phyloP scores from a whole-genome alignment of 1,140 invertebrate species.

The Tetranychus urticae region DNA sequence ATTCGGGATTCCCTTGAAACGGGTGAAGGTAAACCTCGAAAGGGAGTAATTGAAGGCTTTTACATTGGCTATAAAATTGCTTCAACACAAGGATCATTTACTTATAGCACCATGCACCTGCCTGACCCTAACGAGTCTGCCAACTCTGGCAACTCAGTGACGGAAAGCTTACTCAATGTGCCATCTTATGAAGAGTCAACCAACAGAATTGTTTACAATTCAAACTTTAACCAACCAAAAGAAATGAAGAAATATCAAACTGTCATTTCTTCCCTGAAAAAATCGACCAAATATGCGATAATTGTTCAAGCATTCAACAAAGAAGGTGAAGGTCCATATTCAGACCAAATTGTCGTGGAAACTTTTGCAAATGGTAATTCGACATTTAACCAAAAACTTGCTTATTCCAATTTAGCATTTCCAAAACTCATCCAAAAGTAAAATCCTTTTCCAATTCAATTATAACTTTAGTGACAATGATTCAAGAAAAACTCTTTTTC shows the following conservation, averaged over 20 bases:
- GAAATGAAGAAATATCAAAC: conserved; percentile 3
- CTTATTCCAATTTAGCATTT: neutral
- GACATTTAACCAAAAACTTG: neutral
- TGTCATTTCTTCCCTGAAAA: conserved; percentile 13
- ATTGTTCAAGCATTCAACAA: conserved; percentile 22
- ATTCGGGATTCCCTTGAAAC: neutral
- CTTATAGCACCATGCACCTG: conserved; percentile 1
- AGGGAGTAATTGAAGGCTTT: conserved; percentile 26
- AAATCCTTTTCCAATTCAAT: neutral
- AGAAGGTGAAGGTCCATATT: conserved; percentile 38
- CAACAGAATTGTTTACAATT: conserved; percentile 2
- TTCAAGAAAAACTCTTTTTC: no score
- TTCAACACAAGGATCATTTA: conserved; percentile 16
- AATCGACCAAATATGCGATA: conserved; percentile 19
- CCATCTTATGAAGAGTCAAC: neutral
- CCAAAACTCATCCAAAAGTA: neutral
- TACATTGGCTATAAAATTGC: conserved; percentile 30
- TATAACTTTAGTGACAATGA: neutral
- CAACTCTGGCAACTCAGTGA: neutral
- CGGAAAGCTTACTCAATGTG: neutral
- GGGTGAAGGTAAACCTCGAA: no score
- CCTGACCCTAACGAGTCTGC: neutral
- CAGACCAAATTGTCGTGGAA: conserved; percentile 41
- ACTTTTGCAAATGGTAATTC: conserved; percentile 53
- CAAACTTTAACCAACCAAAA: neutral